A percentile compares a stretch with the other conserved stretches of the same genome.
Evolutionary conservation across 2,113 vertebrate species (phyloP).

Genomic region (Oreochromis spilurus): DNA sequence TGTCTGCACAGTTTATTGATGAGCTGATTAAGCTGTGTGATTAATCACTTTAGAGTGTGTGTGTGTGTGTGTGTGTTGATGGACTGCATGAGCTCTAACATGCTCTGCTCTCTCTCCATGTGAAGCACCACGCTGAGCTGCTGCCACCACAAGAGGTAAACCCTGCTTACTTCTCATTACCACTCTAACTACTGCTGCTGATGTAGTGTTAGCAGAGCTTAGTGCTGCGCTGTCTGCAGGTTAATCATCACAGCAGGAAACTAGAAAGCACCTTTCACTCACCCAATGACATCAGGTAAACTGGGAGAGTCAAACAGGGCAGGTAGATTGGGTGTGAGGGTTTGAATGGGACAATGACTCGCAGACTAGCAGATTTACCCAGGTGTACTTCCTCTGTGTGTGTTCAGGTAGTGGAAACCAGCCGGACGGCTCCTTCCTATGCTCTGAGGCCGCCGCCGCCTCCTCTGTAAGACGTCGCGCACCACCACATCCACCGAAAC

Average conservation of each 20-base stretch:
- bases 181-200: not conserved
- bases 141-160: slow-evolving; percentile 72
- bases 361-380: not conserved
- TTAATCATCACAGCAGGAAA: not conserved
- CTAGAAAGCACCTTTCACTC: not conserved
- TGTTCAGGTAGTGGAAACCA: slow-evolving; percentile 63
- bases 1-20: not conserved
- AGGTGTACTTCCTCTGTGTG: not conserved
- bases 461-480: slow-evolving; percentile 26
- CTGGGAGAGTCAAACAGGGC: not conserved
- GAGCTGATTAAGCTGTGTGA: not conserved
- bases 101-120: slow-evolving; percentile 33
- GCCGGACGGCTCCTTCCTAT: slow-evolving; percentile 25
- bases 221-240: not conserved
- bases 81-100: not conserved
- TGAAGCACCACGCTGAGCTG: slow-evolving; percentile 72
- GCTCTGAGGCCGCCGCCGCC: slow-evolving; percentile 58
- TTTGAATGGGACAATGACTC: fast-evolving
- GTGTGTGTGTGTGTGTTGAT: not conserved
- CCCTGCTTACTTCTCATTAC: not conserved
- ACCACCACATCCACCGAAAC: not conserved
- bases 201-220: not conserved
- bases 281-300: not conserved
- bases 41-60: not conserved
- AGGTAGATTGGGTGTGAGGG: not conserved